Evolutionary conservation across 2,113 vertebrate genomes (phyloP), one percentile per base, ranked within the genome.

Genomic region (Chamaetylas fuelleborni): DNA sequence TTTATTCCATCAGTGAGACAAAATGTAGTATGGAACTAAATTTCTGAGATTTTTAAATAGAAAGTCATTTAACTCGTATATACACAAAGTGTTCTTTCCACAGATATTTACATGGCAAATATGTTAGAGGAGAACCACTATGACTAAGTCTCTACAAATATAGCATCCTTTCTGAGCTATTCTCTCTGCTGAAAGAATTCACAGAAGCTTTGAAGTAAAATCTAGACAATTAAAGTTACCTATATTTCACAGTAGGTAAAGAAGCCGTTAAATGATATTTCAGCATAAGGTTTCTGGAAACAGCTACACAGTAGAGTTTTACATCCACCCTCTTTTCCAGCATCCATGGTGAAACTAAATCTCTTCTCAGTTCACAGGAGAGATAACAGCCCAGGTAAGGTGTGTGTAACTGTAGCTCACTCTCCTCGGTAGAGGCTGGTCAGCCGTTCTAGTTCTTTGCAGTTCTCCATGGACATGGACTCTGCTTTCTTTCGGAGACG

Each of bases 381-480:
- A 95, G 65, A 96, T 33, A 88, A 89, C 25, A 4, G 92, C 94
- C 91, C 84, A 91, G 12, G 9, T 76, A 81, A 80, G 79, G 81
- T 42, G 20, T 9, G 66, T 67, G 12, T 54, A 66, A 43, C 3
- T 40, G 53, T 24, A 57, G 80, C 88, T 99, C 98, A 99, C 97
- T 98, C 99, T 31, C 98, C 99, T 94, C 99, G 98, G 95, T 99
- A 99, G 82, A 99, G 96, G 92, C 98, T 98, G 84, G 99, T 99
- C 97, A 99, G 97, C 97, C 99, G 98, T 90, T 99, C 99, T 51
- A 99, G 90, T 88, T 99, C 99, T 97, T 98, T 99, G 97, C 99
- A 99, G 98, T 99, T 99, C 69, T 99, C 99, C 99, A 99, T 99
- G 92, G 98, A 98, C 98, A 99, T 98, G 62, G 98, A 98, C 31